phyloP scores from a whole-genome alignment of 64 coral and sea anemone genomes.

The Platygyra sinensis region DNA sequence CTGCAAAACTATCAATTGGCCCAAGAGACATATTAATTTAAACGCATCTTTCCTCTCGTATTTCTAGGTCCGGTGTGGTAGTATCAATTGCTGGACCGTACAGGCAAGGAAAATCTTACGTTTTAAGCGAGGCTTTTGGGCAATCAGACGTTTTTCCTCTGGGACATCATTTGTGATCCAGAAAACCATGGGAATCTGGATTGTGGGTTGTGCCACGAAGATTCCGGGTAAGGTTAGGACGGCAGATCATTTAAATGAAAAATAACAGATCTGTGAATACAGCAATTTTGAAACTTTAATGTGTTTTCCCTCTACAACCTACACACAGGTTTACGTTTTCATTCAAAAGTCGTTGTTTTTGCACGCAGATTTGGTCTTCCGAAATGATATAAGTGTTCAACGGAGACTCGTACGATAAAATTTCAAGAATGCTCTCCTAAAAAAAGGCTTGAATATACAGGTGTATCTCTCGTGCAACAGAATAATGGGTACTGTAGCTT shows the following conservation, averaged over 20 bases:
- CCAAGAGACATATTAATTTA: no score
- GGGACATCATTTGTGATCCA: slow-evolving; percentile 40
- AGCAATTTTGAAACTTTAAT: not conserved
- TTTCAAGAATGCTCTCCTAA: no score
- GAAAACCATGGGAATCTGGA: slow-evolving; percentile 66
- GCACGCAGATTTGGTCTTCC: no score
- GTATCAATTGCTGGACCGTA: slow-evolving; percentile 47
- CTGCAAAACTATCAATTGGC: no score
- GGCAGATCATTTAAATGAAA: not conserved
- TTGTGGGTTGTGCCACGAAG: slow-evolving; percentile 35
- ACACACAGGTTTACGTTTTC: no score
- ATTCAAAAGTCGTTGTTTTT: no score
- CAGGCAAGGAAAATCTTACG: slow-evolving; percentile 46
- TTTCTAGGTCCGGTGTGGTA: not conserved
- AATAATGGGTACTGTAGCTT: no score
- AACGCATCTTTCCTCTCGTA: not conserved
- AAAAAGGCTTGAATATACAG: no score
- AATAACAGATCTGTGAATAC: not conserved
- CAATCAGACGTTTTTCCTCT: slow-evolving; percentile 32
- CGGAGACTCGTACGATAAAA: no score
- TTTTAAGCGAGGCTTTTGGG: slow-evolving; percentile 41
- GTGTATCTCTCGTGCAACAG: no score
- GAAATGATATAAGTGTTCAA: no score
- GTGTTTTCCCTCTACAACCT: no score
- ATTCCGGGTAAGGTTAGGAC: slow-evolving; percentile 6